Conservation (phyloP, 2,113 vertebrate genomes). For the Melanocharis versteri region DNA sequence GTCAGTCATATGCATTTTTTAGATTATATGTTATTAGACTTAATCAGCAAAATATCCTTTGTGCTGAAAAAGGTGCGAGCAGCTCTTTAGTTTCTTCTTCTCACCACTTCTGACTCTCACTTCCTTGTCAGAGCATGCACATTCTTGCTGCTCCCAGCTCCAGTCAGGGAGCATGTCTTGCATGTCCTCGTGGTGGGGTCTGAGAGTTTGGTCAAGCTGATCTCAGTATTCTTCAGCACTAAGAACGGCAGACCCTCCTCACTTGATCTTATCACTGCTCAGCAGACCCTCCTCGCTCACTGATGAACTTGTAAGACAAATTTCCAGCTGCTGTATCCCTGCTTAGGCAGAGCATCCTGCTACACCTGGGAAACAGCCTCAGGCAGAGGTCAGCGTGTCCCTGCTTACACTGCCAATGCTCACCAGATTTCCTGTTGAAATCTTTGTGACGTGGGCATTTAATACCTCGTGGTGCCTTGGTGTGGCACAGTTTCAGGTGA, state of each 20-base stretch:
- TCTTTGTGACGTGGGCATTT: not conserved
- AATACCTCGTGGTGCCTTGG: rapidly evolving
- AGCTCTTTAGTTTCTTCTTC: not conserved
- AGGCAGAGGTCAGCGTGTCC: not conserved
- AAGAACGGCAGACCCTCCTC: not conserved
- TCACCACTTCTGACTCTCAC: not conserved
- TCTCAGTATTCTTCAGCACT: not conserved
- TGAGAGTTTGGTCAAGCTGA: not conserved
- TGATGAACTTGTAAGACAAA: not conserved
- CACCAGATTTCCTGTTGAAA: not conserved
- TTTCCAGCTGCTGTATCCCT: not conserved
- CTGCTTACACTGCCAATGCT: not conserved
- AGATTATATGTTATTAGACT: not conserved
- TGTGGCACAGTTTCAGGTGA: not conserved
- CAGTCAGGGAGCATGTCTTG: not conserved
- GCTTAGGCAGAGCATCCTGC: not conserved
- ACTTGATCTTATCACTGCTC: not conserved
- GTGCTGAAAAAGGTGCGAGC: not conserved
- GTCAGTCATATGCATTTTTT: not conserved
- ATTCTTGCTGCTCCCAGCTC: not conserved
- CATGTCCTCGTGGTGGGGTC: not conserved
- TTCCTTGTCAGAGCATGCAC: not conserved
- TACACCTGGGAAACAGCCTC: not conserved
- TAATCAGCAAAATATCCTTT: not conserved
- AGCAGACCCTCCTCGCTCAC: not conserved